Evolutionary conservation across 2,113 vertebrate genomes (phyloP), one percentile per base, ranked within the genome.

Genomic region (Scortum barcoo): DNA sequence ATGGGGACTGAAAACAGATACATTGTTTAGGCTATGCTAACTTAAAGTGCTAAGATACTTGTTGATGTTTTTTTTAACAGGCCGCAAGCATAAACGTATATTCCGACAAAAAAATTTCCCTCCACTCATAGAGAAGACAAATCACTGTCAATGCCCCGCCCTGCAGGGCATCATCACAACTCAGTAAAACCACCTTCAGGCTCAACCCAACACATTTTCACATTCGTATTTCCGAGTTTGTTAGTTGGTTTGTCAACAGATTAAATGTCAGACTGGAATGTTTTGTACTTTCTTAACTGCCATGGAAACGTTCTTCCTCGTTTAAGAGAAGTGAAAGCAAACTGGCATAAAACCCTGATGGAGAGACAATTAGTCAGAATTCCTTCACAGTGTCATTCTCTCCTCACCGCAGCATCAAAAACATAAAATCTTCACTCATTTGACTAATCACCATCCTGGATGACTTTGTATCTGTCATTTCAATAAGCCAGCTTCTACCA

Each of bases 41-140:
- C 88, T 78, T 94, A 96, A 95, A 94, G 94, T 95, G 94, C 94
- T 92, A 88, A 91, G 66, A 91, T 93, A 92, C 72, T 65, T 79
- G 50, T n/a, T n/a, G 28, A 28, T 73, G 72, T 79, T 70, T 58
- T 81, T 72, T 61, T 60, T 16, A 88, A 92, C 89, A 92, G 90
- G 88, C 90, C 44, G 88, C 91, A 92, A 93, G 91, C 93, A 89
- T 87, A 76, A 91, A 91, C 72, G 54, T 87, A 80, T 70, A 90
- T 67, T 86, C 68, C 78, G 80, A 82, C 77, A 33, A 81, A 81
- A 81, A 73, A 81, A 14, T 2, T 40, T 68, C 28, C 73, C 50
- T 72, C 67, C 3, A 20, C 22, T 44, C 9, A 17, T 61, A 57
- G 57, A 76, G 46, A 84, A 56, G 22, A 56, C 17, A 54, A 19